phyloP scores from a whole-genome alignment of 1,140 invertebrate species.

The Planococcus citri region DNA sequence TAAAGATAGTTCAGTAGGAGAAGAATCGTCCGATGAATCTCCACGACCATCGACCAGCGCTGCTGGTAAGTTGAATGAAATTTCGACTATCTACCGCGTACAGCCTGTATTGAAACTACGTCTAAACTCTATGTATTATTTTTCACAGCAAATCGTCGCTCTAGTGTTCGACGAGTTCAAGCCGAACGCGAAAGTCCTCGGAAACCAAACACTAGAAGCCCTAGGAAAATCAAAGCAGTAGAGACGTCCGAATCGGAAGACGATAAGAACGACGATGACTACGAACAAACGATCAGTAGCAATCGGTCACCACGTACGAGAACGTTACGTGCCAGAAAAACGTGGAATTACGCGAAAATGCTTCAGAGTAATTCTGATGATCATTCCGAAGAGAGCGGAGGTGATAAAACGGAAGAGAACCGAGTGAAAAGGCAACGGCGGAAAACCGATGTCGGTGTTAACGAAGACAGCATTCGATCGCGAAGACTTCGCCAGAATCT shows the following conservation, averaged over 20 bases:
- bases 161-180: background rate
- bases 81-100: too few species aligned
- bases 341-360: constrained; percentile 25
- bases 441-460: background rate
- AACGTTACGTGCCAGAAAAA: constrained; percentile 18
- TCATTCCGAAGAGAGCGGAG: constrained; percentile 21
- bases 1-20: background rate
- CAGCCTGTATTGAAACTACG: too few species aligned
- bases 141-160: background rate
- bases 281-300: background rate
- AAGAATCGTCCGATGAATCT: background rate
- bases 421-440: background rate
- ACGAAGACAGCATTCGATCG: background rate
- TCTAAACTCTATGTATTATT: background rate
- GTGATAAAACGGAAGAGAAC: background rate
- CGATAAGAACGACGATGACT: background rate
- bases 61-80: background rate
- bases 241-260: background rate
- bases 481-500: background rate
- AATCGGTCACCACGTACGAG: background rate
- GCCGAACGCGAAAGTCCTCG: background rate
- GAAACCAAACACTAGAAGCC: background rate
- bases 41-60: constrained; percentile 23
- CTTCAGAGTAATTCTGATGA: constrained; percentile 21
- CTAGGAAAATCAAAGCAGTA: background rate